Base-by-base conservation (phyloP, 2,888 invertebrate species). In the Plebejus argus region DNA sequence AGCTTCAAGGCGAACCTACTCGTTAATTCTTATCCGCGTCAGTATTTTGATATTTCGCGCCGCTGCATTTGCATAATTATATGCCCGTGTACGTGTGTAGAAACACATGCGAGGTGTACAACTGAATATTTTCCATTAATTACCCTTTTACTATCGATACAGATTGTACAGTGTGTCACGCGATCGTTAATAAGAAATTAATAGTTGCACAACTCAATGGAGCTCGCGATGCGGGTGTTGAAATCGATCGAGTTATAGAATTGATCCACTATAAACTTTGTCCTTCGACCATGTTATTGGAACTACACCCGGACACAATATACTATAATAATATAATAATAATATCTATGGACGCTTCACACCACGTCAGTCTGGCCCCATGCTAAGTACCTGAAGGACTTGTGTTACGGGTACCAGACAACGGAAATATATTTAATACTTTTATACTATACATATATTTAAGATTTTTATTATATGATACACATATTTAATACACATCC, bases 111-210 rank as follows among this genome's bases (percentile, higher is more conserved):
- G 15, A 28, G 15, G 23, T 28, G 28, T 66, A 5, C 12, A 28
- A 28, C 28, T 6, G 15, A 28, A 66, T 66, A 28, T 28, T 28
- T 28, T 66, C 66, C 66, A 66, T 66, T 66, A 28, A 66, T 66
- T 66, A 66, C 6, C 66, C 66, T 28, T 66, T 66, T 66, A 66
- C 66, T 66, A 66, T 66, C 66, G 66, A 66, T 66, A 66, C 66
- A 28, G 28, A 66, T 15, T 23, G 6, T 5, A 66, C 3, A 61
- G 4, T 20, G 61, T 28, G 66, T 66, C 66, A 66, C 66, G 66
- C 66, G 66, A 66, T 66, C 28, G 66, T 28, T 12, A 66, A 66
- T 28, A 28, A 28, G 28, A 66, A 66, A 66, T 28, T 28, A 28
- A 66, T 66, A 66, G 28, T 66, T 66, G 15, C 28, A 28, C 20